Evolutionary conservation across 2,113 vertebrate species (phyloP), one percentile per base, ranked within the genome.

Genomic region (Notarius quadriscutis): DNA sequence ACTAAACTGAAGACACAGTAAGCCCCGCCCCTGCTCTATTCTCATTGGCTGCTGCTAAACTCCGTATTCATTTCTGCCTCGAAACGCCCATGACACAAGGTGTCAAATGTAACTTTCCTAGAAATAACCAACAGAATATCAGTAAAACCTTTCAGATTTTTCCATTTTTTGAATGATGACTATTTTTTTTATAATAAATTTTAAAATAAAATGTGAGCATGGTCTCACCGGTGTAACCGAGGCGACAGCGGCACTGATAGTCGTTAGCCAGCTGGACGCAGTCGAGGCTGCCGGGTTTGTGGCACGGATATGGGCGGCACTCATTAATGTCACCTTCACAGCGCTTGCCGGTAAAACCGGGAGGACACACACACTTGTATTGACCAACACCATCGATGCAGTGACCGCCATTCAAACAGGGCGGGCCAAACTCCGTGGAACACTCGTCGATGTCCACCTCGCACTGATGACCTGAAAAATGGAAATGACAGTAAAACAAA

Each of bases 321-420:
- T 99, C 97, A 0, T 99, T 99, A 87, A 98, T 95, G 90, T 99
- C 97, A 0, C 98, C 98, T 88, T 99, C 97, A 0, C 98, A 99
- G 77, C 96, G 95, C 83, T 97, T 96, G 0, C 98, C 98, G 0
- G 96, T 96, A 22, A 97, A 99, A 81, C 98, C 98, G 0, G 96
- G 94, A 9, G 94, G 94, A 53, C 98, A 99, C 63, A 91, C 87
- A 67, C 98, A 99, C 4, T 94, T 95, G 90, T 97, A 99, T 51
- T 96, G 95, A 0, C 98, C 97, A 0, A 99, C 92, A 17, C 95
- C 95, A 15, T 99, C 97, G 18, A 97, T 89, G 87, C 98, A 99
- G 91, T 95, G 96, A 4, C 98, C 98, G 0, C 96, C 97, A 0
- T 99, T 97, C 14, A 96, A 94, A 93, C 98, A 99, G 83, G 90